phyloP scores from a whole-genome alignment of 35 echinoderm and acorn worm genomes.

The Ophioderma brevispina region DNA sequence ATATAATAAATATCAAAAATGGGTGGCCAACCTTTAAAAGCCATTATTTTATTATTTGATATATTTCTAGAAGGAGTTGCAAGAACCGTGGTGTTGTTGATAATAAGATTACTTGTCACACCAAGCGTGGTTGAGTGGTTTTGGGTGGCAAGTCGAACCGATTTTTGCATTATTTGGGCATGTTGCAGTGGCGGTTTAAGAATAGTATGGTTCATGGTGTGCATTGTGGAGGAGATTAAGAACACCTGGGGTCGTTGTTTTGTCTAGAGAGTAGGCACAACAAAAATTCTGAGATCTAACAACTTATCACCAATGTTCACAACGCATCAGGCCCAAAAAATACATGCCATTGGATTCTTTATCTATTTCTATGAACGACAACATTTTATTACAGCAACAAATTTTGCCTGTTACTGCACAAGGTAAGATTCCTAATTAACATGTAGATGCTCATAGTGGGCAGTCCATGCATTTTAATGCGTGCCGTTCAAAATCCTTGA shows the following conservation, averaged over 20 bases:
- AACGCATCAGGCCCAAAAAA: not conserved
- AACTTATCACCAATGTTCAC: not conserved
- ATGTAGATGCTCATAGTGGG: no score
- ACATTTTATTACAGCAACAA: no score
- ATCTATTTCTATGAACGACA: not conserved
- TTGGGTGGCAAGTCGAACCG: conserved; percentile 36
- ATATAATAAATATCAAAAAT: no score
- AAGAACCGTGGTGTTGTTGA: conserved; percentile 1
- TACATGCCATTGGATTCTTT: not conserved
- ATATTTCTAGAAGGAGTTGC: not conserved
- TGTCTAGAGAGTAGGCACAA: not conserved
- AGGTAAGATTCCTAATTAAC: no score
- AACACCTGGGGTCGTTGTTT: not conserved
- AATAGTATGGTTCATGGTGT: not conserved
- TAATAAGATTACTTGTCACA: conserved; percentile 23
- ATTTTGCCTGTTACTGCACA: no score
- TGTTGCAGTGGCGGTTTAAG: conserved; percentile 42
- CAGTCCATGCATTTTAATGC: no score
- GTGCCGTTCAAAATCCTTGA: no score
- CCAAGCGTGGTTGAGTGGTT: conserved; percentile 19
- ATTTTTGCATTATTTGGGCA: not conserved
- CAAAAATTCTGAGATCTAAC: not conserved
- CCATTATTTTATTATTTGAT: no score
- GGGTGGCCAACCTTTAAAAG: no score
- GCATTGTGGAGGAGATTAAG: not conserved